Conservation (phyloP, 2,113 vertebrate species). For the Poeciliopsis occidentalis region DNA sequence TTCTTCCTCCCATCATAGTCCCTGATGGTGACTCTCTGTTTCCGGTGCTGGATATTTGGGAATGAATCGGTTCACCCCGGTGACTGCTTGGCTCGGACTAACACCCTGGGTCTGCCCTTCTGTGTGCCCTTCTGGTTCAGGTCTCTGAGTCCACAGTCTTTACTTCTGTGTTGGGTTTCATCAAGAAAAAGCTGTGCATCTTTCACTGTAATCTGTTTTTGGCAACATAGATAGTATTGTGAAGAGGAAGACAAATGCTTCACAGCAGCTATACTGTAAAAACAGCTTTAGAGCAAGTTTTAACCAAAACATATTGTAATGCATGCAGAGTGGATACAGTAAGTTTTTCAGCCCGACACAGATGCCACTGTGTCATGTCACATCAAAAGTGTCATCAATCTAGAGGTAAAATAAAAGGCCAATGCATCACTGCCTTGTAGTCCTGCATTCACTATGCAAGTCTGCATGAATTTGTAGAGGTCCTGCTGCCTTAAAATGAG, state of each 20-base stretch:
- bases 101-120: no score
- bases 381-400: slow-evolving; percentile 10
- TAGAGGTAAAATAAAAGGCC: slow-evolving; percentile 29
- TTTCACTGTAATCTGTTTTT: not conserved
- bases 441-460: slow-evolving; percentile 24
- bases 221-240: not conserved
- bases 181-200: not conserved
- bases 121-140: no score
- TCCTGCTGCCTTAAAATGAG: slow-evolving; percentile 34
- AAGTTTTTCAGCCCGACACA: not conserved
- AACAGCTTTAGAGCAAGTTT: not conserved
- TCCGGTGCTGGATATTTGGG: no score
- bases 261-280: not conserved
- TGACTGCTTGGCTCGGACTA: no score
- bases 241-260: not conserved
- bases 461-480: slow-evolving; percentile 27
- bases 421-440: slow-evolving; percentile 17
- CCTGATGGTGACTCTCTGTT: no score
- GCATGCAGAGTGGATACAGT: not conserved
- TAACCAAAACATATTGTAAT: not conserved
- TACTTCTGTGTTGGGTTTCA: not conserved
- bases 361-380: slow-evolving; percentile 6
- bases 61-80: no score
- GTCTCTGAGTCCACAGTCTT: no score
- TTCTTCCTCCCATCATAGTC: no score